phyloP scores from a whole-genome alignment of 1,140 invertebrate genomes.

The Formica exsecta region DNA sequence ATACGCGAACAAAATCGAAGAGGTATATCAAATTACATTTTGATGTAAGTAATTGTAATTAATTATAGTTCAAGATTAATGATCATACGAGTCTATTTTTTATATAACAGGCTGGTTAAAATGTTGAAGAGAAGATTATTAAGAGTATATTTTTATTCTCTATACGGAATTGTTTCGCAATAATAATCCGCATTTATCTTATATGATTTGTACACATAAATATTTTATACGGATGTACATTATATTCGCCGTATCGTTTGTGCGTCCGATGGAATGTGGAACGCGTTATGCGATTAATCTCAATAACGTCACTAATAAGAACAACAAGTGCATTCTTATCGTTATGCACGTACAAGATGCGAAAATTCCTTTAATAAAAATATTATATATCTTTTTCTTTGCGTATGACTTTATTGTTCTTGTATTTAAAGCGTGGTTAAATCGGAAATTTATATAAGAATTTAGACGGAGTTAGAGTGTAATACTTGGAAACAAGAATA shows the following conservation, averaged over 20 bases:
- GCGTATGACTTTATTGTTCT: not conserved
- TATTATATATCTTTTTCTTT: not conserved
- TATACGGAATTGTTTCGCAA: not conserved
- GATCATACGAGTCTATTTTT: no score
- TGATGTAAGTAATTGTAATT: not conserved
- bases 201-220: not conserved
- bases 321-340: conserved; percentile 1
- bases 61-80: conserved; percentile 14
- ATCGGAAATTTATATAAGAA: not conserved
- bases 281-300: not conserved
- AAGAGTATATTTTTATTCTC: conserved; percentile 1
- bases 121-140: not conserved
- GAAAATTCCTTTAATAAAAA: not conserved
- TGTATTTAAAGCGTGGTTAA: not conserved
- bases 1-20: not conserved
- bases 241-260: not conserved
- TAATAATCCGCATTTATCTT: not conserved
- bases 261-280: not conserved
- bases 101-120: not conserved
- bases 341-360: not conserved
- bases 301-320: not conserved
- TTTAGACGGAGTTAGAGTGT: not conserved
- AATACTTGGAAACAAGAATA: not conserved
- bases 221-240: not conserved
- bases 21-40: not conserved